Evolutionary conservation across 2,888 invertebrate genomes (phyloP), one percentile per base, ranked within the genome.

Genomic region (Torymus texanus): DNA sequence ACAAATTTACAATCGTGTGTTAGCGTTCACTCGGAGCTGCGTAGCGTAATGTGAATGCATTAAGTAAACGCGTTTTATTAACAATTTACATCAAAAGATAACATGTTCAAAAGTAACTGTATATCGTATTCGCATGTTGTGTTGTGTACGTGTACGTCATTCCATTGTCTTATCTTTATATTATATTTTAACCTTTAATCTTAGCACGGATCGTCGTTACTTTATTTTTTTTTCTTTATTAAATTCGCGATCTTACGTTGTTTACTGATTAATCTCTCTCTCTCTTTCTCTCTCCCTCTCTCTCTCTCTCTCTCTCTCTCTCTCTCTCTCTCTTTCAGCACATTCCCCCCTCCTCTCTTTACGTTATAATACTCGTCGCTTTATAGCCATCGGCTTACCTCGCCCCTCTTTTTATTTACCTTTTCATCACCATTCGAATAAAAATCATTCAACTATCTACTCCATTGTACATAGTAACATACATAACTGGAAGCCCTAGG

Each of bases 401-500:
- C 50, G 41, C 10, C 41, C 41, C 41, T n/a, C 1, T 41, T 41
- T 8, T 41, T 8, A 0, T 41, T 41, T 8, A 24, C 13, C 16
- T 51, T 63, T 18, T 75, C 21, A 51, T 63, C 50, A 75, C 80
- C 82, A 79, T 66, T 84, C 70, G 82, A 82, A 85, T 86, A 87
- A 86, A 88, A 88, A 88, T 88, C 85, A 88, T 87, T 88, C 85
- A 84, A 86, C 87, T 89, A 89, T 85, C 88, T 90, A 89, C 85
- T 87, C 85, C 87, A 87, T 81, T 83, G 82, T 88, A 90, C 86
- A 88, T 89, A 87, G 87, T 89, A 88, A 89, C 87, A 89, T 89
- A 89, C 86, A 88, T 89, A 88, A 89, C 87, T 90, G 90, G 90
- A 90, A 90, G 90, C 89, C 89, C 90, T 90, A 90, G 89, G 86